phyloP scores from a whole-genome alignment of 2,113 vertebrate genomes.

The Nerophis lumbriciformis region DNA sequence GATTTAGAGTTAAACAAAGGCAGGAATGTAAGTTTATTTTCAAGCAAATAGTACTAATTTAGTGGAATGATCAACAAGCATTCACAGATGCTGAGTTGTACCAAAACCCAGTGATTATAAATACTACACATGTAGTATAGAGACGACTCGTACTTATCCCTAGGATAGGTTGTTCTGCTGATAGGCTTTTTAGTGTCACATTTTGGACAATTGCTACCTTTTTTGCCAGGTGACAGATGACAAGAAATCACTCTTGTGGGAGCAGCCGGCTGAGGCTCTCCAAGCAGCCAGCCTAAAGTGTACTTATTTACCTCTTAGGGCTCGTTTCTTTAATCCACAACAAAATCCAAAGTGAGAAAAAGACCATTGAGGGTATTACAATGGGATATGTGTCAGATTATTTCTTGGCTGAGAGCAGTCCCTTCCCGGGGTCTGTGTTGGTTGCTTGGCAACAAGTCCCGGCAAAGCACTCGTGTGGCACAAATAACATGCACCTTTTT shows the following conservation, averaged over 20 bases:
- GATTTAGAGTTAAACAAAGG: too few relatives aligned
- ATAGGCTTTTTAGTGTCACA: not conserved
- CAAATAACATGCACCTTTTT: not conserved
- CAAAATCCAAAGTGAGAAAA: not conserved
- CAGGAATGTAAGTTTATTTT: too few relatives aligned
- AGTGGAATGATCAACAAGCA: too few relatives aligned
- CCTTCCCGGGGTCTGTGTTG: not conserved
- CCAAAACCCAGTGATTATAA: too few relatives aligned
- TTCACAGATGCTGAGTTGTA: too few relatives aligned
- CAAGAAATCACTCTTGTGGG: not conserved
- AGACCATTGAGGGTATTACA: not conserved
- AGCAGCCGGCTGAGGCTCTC: not conserved
- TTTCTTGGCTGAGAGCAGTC: slow-evolving; percentile 4
- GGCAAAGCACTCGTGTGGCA: slow-evolving; percentile 3
- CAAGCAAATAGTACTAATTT: too few relatives aligned
- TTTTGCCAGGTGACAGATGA: not conserved
- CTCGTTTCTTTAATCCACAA: not conserved
- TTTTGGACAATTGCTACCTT: not conserved
- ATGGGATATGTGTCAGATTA: not conserved
- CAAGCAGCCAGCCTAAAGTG: not conserved
- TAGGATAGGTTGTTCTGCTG: too few relatives aligned
- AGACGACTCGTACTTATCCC: too few relatives aligned
- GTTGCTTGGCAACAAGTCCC: slow-evolving; percentile 13
- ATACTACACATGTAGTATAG: too few relatives aligned
- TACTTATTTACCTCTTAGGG: too few relatives aligned